A percentile compares a stretch with the other conserved stretches of the same genome.
Conservation (phyloP, 2,797 vertebrate species). For the Enteromius anoplus region DNA sequence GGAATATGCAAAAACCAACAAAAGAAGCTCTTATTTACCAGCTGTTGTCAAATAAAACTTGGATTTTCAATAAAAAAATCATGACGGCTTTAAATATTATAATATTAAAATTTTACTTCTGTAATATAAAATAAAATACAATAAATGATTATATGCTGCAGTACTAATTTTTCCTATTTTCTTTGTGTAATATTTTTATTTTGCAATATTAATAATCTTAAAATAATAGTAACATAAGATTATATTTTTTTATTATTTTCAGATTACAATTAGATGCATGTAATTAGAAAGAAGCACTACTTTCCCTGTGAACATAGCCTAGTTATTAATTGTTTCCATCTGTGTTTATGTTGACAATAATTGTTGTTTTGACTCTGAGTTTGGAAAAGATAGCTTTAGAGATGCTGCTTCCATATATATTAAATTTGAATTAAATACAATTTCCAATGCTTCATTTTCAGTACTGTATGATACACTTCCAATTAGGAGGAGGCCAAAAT, state of each 20-base stretch:
- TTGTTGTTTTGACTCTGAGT: constrained; percentile 4
- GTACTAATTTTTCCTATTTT: neutral
- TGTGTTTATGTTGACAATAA: constrained; percentile 21
- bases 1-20: neutral
- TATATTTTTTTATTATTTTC: neutral
- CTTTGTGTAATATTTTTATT: neutral
- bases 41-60: neutral
- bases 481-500: neutral
- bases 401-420: constrained; percentile 59
- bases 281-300: neutral
- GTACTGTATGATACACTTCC: neutral
- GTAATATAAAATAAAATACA: neutral
- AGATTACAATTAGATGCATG: neutral
- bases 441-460: neutral
- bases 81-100: neutral
- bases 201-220: neutral
- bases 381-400: neutral
- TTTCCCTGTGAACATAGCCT: neutral
- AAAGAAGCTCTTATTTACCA: neutral
- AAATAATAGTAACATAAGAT: neutral
- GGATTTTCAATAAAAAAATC: neutral
- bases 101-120: neutral
- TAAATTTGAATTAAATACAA: neutral
- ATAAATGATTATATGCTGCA: no score
- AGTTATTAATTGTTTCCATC: neutral